Percentiles rank a stretch among this genome's conserved stretches.
phyloP scores from a whole-genome alignment of 2,797 vertebrate genomes.

The Danio kyathit region DNA sequence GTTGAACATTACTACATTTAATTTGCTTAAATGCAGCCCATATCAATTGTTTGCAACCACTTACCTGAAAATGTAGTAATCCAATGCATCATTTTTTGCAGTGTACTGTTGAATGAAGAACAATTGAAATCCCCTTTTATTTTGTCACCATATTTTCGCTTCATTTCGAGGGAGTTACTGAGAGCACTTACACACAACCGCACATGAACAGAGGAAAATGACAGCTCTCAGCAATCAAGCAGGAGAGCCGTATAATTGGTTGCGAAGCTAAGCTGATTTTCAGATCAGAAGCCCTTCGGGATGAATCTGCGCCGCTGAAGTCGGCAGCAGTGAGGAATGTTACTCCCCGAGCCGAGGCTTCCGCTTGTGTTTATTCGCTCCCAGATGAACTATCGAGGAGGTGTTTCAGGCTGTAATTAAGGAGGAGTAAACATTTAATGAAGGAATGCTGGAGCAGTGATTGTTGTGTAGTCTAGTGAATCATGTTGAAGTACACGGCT shows the following conservation, averaged over 20 bases:
- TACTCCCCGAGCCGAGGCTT: slow-evolving; percentile 38
- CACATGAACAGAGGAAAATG: slow-evolving; percentile 10
- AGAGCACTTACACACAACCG: slow-evolving; percentile 7
- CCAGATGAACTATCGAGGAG: slow-evolving; percentile 40
- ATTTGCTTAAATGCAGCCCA: too few relatives aligned
- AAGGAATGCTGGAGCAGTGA: slow-evolving; percentile 45
- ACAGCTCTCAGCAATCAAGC: slow-evolving; percentile 45
- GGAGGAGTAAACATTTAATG: slow-evolving; percentile 46
- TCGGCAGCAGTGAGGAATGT: slow-evolving; percentile 40
- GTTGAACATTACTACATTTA: too few relatives aligned
- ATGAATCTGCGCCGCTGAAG: slow-evolving; percentile 55
- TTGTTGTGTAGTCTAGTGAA: slow-evolving; percentile 33
- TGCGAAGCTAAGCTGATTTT: slow-evolving; percentile 78
- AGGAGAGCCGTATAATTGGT: slow-evolving; percentile 74
- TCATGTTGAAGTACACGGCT: slow-evolving; percentile 80
- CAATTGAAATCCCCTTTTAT: neutral
- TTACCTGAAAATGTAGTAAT: too few relatives aligned
- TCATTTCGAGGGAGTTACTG: slow-evolving; percentile 17
- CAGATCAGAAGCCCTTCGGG: slow-evolving; percentile 70
- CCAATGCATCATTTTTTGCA: too few relatives aligned
- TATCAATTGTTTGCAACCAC: too few relatives aligned
- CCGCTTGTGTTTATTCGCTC: slow-evolving; percentile 31
- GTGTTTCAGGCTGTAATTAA: slow-evolving; percentile 58
- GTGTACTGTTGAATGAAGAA: slow-evolving; percentile 7
- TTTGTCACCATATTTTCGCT: neutral